These are phyloP conservation scores for Bilobella aurantiaca DNA, from an alignment of 1,140 invertebrate genomes.

Conservation along the genomic window DNA sequence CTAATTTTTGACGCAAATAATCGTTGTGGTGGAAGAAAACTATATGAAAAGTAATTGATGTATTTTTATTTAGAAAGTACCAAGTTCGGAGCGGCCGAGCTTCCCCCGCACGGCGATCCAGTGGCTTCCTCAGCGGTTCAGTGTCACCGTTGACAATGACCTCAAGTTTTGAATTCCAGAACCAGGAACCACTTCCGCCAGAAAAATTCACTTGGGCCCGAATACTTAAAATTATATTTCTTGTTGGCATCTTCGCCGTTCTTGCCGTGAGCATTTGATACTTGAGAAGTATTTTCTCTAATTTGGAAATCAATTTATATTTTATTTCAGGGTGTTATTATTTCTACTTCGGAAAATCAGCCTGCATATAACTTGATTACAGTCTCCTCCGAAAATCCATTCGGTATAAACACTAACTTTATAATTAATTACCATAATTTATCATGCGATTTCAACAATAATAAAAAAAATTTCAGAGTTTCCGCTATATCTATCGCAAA, in stretches of 20 bases:
- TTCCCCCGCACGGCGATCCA: conserved; percentile 1
- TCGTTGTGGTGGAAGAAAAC: not conserved
- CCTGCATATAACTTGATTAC: conserved; percentile 13
- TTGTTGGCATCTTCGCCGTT: conserved; percentile 15
- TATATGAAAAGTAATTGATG: not conserved
- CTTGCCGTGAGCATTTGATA: conserved; percentile 12
- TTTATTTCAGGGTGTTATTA: conserved; percentile 13
- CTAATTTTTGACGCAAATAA: not conserved
- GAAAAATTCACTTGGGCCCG: conserved; percentile 23
- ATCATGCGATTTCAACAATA: no score
- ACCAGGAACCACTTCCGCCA: not conserved
- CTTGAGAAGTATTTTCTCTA: not conserved
- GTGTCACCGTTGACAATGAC: conserved; percentile 10
- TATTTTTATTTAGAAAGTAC: not conserved
- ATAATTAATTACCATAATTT: not conserved
- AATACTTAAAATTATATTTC: conserved; percentile 20
- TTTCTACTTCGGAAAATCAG: conserved; percentile 7
- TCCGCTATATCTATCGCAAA: conserved; percentile 1
- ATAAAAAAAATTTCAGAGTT: conserved; percentile 10
- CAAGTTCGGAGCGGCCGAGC: not conserved
- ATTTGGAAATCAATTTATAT: not conserved
- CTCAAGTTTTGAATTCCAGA: conserved; percentile 21
- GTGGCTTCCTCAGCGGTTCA: conserved; percentile 21
- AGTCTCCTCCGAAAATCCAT: conserved; percentile 2
- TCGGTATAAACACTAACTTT: conserved; percentile 13